Percentiles rank a stretch among this genome's conserved stretches.
Conservation (phyloP, 1,140 invertebrate species). For the Calycopis cecrops region DNA sequence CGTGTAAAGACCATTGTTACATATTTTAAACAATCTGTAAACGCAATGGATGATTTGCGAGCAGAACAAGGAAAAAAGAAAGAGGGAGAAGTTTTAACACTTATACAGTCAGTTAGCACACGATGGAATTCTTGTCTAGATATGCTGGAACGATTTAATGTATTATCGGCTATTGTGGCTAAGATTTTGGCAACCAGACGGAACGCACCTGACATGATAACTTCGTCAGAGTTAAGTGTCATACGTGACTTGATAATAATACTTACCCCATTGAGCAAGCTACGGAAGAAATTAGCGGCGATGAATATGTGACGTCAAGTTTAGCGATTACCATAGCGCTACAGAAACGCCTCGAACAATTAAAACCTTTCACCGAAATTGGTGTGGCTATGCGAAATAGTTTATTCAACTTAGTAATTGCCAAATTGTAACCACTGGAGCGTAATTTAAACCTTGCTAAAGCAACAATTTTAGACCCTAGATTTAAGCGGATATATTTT, state of each 20-base stretch:
- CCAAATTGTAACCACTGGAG: constrained; percentile 35
- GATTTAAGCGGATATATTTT: constrained; percentile 49
- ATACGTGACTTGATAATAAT: constrained; percentile 32
- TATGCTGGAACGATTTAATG: too few relatives aligned
- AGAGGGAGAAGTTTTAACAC: too few relatives aligned
- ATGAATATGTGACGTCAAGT: constrained; percentile 35
- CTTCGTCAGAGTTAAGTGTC: too few relatives aligned
- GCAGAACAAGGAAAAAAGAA: too few relatives aligned
- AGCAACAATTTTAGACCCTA: constrained; percentile 51
- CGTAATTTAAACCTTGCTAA: constrained; percentile 29
- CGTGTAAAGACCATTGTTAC: too few relatives aligned
- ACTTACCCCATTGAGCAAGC: constrained; percentile 33
- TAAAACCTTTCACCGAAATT: constrained; percentile 24
- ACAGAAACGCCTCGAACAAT: constrained; percentile 14
- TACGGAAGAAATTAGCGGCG: constrained; percentile 30
- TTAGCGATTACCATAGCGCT: constrained; percentile 34
- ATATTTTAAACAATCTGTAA: too few relatives aligned
- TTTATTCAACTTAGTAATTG: constrained; percentile 31
- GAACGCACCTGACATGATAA: too few relatives aligned
- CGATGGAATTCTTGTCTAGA: too few relatives aligned
- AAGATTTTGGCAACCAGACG: too few relatives aligned
- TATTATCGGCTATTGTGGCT: too few relatives aligned
- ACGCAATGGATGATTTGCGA: too few relatives aligned
- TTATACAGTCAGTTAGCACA: too few relatives aligned
- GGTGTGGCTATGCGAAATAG: constrained; percentile 27